These are phyloP conservation scores for Schrankia costaestrigalis DNA, from an alignment of 2,888 invertebrate genomes.

Conservation along the genomic window DNA sequence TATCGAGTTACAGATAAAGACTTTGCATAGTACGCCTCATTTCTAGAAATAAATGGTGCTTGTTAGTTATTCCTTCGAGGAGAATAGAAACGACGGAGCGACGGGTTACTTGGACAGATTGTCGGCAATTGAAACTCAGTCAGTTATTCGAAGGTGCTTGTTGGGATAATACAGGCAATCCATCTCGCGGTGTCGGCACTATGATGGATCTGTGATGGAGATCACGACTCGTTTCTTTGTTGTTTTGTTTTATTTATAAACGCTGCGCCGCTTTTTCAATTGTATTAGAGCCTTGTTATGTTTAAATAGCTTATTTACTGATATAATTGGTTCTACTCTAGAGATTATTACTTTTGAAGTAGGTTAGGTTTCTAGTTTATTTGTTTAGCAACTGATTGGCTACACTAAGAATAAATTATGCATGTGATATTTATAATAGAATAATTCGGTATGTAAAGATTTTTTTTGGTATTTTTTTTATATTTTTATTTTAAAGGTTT, in stretches of 20 bases:
- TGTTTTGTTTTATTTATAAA: slow-evolving; percentile 71
- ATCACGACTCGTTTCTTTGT: slow-evolving; percentile 70
- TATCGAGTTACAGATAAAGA: slow-evolving; percentile 13
- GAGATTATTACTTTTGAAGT: slow-evolving; percentile 46
- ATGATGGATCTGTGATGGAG: slow-evolving; percentile 74
- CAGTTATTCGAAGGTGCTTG: slow-evolving; percentile 58
- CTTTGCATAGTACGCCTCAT: slow-evolving; percentile 25
- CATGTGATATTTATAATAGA: no score
- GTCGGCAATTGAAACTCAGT: slow-evolving; percentile 61
- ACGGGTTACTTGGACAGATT: slow-evolving; percentile 62
- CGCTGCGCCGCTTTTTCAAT: slow-evolving; percentile 57
- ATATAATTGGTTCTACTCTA: slow-evolving; percentile 55
- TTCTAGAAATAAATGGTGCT: slow-evolving; percentile 43
- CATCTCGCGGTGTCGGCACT: slow-evolving; percentile 60
- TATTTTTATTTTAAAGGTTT: no score
- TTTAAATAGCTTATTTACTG: slow-evolving; percentile 64
- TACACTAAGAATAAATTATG: no score
- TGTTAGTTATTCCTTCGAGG: slow-evolving; percentile 50
- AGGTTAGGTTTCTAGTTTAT: slow-evolving; percentile 11
- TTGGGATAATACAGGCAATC: slow-evolving; percentile 72
- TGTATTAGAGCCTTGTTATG: slow-evolving; percentile 68
- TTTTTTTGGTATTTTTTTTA: no score
- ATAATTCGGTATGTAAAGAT: no score
- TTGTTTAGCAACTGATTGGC: background rate
- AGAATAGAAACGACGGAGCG: slow-evolving; percentile 49